Conservation (phyloP, 2,113 vertebrate genomes). For the Conger conger region DNA sequence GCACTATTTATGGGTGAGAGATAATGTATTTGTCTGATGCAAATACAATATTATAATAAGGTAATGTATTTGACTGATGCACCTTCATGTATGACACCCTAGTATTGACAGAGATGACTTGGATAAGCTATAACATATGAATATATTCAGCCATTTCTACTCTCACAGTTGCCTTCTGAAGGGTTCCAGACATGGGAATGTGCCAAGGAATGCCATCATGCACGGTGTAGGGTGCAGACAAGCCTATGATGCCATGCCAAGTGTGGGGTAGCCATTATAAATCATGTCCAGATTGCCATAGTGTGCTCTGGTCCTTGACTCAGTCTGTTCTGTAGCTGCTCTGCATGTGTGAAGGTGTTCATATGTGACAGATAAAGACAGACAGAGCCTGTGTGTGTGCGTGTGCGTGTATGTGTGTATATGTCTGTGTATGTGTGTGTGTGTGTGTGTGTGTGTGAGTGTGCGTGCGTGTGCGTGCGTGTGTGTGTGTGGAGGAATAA, state of each 20-base stretch:
- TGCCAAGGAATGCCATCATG: background rate
- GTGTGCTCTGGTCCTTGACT: background rate
- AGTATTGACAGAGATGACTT: background rate
- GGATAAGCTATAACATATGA: background rate
- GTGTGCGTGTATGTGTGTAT: background rate
- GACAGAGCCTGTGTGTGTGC: conserved; percentile 8
- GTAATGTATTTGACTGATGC: background rate
- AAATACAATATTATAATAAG: background rate
- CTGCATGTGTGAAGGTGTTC: background rate
- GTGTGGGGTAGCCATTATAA: background rate
- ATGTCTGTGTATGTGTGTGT: background rate
- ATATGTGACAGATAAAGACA: background rate
- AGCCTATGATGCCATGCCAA: background rate
- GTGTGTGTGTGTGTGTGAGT: background rate
- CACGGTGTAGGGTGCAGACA: background rate
- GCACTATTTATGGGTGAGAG: background rate
- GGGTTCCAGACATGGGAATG: background rate
- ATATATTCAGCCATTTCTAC: background rate
- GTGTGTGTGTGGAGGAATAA: background rate
- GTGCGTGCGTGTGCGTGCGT: background rate
- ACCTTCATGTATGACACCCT: background rate
- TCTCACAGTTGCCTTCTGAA: background rate
- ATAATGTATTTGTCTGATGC: background rate
- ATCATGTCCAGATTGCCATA: background rate
- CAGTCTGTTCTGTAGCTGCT: background rate